Conservation (phyloP, 2,113 vertebrate genomes). For the Gasterosteus nipponicus region DNA sequence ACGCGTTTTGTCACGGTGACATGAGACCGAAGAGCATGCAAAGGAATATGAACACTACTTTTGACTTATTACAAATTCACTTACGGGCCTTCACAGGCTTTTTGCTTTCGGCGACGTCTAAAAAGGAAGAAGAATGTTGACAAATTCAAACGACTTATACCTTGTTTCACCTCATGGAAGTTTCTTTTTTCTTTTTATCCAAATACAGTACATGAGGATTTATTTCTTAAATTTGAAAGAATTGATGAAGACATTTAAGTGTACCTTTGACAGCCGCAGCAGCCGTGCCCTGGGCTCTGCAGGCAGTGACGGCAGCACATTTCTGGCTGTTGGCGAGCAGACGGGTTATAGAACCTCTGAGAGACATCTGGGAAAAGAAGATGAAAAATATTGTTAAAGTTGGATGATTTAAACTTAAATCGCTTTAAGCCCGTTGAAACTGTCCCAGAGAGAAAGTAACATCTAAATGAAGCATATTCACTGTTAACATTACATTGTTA, state of each 20-base stretch:
- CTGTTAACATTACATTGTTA: neutral
- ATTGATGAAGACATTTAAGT: neutral
- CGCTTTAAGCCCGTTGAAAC: neutral
- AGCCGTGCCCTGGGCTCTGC: slow-evolving; percentile 74
- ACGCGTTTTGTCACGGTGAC: slow-evolving; percentile 42
- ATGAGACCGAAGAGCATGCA: neutral
- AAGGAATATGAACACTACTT: neutral
- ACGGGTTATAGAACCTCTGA: slow-evolving; percentile 63
- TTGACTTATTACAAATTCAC: neutral
- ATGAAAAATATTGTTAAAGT: neutral
- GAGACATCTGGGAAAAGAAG: slow-evolving; percentile 69
- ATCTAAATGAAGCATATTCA: neutral
- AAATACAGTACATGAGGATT: neutral
- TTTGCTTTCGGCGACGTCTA: slow-evolving; percentile 64
- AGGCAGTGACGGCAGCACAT: slow-evolving; percentile 33
- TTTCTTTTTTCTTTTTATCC: neutral
- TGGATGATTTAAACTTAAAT: neutral
- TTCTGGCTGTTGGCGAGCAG: slow-evolving; percentile 66
- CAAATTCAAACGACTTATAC: neutral
- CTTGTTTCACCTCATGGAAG: neutral
- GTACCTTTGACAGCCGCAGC: slow-evolving; percentile 50
- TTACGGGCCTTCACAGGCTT: slow-evolving; percentile 59
- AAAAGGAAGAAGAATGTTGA: slow-evolving; percentile 14
- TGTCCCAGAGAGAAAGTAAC: neutral
- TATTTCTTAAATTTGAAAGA: neutral